Conservation (phyloP, 2,888 invertebrate species). For the Formica aserva region DNA sequence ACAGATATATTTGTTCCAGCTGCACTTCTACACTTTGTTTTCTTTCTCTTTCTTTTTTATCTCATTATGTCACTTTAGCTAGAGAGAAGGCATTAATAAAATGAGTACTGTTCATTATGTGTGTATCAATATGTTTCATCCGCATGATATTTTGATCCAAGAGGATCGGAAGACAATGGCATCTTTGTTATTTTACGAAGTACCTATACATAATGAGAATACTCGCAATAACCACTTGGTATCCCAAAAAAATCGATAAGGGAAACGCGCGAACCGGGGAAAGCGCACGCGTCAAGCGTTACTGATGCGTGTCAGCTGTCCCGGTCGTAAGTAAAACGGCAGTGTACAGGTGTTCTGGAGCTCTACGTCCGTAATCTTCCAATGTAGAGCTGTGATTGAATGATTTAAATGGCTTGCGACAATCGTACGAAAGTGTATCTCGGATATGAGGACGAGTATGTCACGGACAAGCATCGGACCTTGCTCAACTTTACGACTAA, state of each 20-base stretch:
- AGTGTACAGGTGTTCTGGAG: conserved; percentile 61
- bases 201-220: neutral
- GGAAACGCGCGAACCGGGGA: conserved; percentile 60
- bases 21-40: conserved; percentile 8
- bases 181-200: neutral
- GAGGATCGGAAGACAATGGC: neutral
- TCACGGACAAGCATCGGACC: conserved; percentile 90
- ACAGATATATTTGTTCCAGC: neutral
- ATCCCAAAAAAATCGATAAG: conserved; percentile 76
- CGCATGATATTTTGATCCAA: neutral
- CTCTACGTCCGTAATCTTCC: conserved; percentile 66
- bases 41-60: neutral
- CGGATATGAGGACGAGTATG: conserved; percentile 93
- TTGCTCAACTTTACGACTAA: conserved; percentile 91
- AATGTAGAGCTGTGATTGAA: conserved; percentile 69
- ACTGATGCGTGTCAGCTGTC: conserved; percentile 76
- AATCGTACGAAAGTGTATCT: conserved; percentile 90
- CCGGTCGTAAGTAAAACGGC: conserved; percentile 61
- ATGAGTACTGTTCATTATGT: neutral
- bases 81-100: neutral
- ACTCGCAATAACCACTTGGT: neutral
- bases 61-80: neutral
- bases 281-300: conserved; percentile 76
- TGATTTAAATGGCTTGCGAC: conserved; percentile 82
- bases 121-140: neutral